Conservation (phyloP, 2,888 invertebrate species). For the Scaptomyza reducta region DNA sequence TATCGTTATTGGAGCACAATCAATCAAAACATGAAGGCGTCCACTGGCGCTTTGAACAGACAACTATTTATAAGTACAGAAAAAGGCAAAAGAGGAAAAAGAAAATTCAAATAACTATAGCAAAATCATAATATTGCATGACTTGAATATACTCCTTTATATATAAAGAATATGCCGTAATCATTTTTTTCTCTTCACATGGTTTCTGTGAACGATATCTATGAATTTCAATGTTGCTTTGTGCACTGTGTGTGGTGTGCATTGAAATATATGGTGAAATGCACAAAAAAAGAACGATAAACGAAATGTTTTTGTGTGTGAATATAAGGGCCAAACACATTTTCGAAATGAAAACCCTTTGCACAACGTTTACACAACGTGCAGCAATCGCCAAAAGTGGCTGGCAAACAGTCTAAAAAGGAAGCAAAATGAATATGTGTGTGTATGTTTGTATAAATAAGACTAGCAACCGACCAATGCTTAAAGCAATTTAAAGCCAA, state of each 20-base stretch:
- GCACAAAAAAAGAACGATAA: slow-evolving; percentile 8
- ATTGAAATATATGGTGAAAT: slow-evolving; percentile 9
- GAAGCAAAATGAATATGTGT: slow-evolving; percentile 5
- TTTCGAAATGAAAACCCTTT: slow-evolving; percentile 42
- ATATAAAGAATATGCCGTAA: neutral
- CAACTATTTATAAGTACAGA: slow-evolving; percentile 25
- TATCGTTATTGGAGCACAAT: slow-evolving; percentile 39
- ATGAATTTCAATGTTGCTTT: slow-evolving; percentile 8
- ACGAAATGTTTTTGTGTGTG: neutral
- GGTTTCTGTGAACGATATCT: slow-evolving; percentile 4
- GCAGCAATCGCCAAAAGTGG: slow-evolving; percentile 56
- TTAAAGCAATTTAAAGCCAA: slow-evolving; percentile 38
- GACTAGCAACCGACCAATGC: slow-evolving; percentile 14
- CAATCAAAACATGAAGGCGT: slow-evolving; percentile 62
- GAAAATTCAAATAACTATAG: neutral
- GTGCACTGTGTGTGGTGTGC: neutral
- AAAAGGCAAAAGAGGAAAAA: slow-evolving; percentile 4
- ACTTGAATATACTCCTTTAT: slow-evolving; percentile 11
- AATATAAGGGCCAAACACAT: slow-evolving; percentile 24
- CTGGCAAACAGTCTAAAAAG: slow-evolving; percentile 31
- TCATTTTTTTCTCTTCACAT: neutral
- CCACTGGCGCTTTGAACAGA: slow-evolving; percentile 38
- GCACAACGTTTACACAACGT: slow-evolving; percentile 58
- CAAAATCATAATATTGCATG: neutral
- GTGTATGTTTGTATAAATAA: slow-evolving; percentile 2